Conservation (phyloP, 2,113 vertebrate genomes). For the Ovis canadensis region DNA sequence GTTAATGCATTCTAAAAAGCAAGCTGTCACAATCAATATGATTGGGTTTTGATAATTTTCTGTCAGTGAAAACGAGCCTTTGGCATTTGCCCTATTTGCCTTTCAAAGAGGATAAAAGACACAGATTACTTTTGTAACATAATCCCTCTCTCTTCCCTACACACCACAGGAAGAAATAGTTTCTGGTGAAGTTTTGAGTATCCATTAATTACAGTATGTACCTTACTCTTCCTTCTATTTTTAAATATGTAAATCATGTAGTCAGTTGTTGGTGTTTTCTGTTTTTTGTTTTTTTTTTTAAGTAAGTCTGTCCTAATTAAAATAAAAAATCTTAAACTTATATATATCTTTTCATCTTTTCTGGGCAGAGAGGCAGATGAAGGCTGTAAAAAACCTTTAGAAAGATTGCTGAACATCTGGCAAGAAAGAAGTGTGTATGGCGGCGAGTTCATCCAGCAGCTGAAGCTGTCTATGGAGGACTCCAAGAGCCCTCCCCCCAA, state of each 20-base stretch:
- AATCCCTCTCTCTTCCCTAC: neutral
- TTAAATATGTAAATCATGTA: conserved; percentile 54
- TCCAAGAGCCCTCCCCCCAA: conserved; percentile 91
- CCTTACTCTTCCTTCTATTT: conserved; percentile 38
- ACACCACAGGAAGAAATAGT: neutral
- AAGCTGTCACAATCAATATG: neutral
- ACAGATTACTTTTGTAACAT: neutral
- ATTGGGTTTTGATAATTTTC: conserved; percentile 7
- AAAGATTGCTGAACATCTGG: conserved; percentile 97
- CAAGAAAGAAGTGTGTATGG: conserved; percentile 95
- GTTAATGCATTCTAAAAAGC: conserved; percentile 26
- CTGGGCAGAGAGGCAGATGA: conserved; percentile 92
- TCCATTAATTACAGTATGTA: neutral
- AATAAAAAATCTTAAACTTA: conserved; percentile 54
- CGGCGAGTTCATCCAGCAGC: conserved; percentile 95
- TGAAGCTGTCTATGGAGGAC: conserved; percentile 95
- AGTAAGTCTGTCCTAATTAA: conserved; percentile 46
- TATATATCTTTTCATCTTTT: conserved; percentile 66
- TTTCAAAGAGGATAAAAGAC: neutral
- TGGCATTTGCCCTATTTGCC: neutral
- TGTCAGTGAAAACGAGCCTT: conserved; percentile 16
- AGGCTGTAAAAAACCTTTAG: conserved; percentile 94
- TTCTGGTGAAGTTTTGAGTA: conserved; percentile 38
- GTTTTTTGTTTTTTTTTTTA: conserved; percentile 45
- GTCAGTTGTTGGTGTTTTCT: conserved; percentile 51